phyloP scores from a whole-genome alignment of 1,140 invertebrate species.

The Bombus huntii region DNA sequence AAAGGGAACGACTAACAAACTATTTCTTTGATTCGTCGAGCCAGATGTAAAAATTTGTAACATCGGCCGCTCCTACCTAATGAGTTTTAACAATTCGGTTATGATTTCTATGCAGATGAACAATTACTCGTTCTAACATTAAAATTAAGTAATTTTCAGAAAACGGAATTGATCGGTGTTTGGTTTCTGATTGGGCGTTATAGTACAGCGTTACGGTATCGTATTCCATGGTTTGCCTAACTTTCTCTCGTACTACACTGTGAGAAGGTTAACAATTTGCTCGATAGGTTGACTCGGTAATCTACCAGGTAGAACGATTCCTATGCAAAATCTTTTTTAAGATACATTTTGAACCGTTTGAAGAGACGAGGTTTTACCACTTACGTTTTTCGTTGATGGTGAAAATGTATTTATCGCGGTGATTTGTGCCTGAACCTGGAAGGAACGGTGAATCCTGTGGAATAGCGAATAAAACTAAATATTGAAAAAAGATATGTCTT shows the following conservation, averaged over 20 bases:
- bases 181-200: neutral
- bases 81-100: neutral
- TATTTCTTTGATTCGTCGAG: neutral
- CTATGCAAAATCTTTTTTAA: neutral
- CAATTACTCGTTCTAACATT: neutral
- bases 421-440: too few species aligned
- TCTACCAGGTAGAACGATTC: conserved; percentile 17
- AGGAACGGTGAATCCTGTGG: neutral
- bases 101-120: too few species aligned
- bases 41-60: too few species aligned
- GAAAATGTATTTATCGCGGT: neutral
- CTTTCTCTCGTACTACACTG: neutral
- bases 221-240: neutral
- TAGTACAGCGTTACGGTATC: neutral
- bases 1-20: neutral
- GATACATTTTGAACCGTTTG: neutral
- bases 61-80: too few species aligned
- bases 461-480: neutral
- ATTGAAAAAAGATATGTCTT: neutral
- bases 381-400: neutral
- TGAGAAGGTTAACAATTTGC: neutral
- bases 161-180: neutral
- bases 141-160: neutral
- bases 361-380: neutral
- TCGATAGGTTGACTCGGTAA: neutral